phyloP scores from a whole-genome alignment of 2,888 invertebrate species.

The Standfussiana lucernea region DNA sequence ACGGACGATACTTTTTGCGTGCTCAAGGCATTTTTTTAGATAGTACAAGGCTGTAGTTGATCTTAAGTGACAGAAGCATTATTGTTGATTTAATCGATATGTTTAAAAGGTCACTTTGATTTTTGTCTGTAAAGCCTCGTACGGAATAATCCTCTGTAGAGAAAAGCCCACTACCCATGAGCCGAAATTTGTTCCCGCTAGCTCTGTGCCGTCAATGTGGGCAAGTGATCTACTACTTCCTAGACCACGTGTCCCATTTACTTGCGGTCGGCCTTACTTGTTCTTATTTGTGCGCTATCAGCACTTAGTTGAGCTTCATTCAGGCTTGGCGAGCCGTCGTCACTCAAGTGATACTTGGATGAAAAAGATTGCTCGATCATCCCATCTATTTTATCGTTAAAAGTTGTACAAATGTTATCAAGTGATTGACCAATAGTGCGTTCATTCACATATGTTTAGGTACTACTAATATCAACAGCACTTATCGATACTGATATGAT shows the following conservation, averaged over 20 bases:
- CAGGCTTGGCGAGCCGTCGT: too few species aligned
- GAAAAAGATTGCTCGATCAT: neutral
- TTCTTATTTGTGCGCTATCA: too few species aligned
- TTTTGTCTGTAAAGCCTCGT: too few species aligned
- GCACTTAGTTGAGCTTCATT: too few species aligned
- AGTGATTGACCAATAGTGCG: neutral
- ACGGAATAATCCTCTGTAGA: too few species aligned
- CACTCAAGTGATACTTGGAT: neutral
- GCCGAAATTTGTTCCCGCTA: too few species aligned
- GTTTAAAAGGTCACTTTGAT: neutral
- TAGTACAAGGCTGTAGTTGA: conserved; percentile 9
- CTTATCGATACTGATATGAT: conserved; percentile 18
- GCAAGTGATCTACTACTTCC: too few species aligned
- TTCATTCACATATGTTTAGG: conserved; percentile 22
- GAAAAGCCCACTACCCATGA: too few species aligned
- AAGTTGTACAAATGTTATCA: neutral
- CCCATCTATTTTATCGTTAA: too few species aligned
- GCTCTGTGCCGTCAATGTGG: too few species aligned
- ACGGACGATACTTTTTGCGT: conserved; percentile 27
- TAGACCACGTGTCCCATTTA: too few species aligned
- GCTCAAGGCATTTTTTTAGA: conserved; percentile 27
- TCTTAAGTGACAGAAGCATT: neutral
- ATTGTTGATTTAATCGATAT: neutral
- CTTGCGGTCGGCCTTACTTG: too few species aligned
- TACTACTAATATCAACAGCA: conserved; percentile 1